phyloP scores from a whole-genome alignment of 1,140 invertebrate species.

The Drosophila orosa region DNA sequence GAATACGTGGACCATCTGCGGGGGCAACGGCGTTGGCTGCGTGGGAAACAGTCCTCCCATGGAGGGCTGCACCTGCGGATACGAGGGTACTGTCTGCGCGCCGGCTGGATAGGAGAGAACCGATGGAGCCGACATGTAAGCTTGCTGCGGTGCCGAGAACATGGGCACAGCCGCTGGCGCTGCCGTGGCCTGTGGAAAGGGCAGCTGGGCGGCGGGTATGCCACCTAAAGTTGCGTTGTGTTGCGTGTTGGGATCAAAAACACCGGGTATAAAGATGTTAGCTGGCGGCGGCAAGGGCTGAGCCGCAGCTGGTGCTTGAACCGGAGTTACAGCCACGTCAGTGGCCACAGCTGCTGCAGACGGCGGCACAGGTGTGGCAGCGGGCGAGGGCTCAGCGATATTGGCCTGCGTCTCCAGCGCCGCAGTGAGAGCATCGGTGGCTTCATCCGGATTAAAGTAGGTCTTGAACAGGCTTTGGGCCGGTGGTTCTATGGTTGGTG shows the following conservation, averaged over 20 bases:
- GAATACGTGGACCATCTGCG: constrained; percentile 75
- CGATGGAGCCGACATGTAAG: constrained; percentile 77
- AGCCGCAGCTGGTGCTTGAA: constrained; percentile 22
- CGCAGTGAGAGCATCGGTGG: constrained; percentile 62
- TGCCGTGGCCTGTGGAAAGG: constrained; percentile 71
- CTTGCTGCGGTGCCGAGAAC: constrained; percentile 60
- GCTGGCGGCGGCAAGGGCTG: constrained; percentile 55
- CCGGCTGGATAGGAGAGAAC: constrained; percentile 72
- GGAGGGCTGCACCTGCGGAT: constrained; percentile 80
- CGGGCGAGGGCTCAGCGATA: constrained; percentile 17
- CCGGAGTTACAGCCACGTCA: constrained; percentile 5
- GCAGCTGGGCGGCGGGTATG: constrained; percentile 67
- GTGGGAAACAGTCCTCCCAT: constrained; percentile 77
- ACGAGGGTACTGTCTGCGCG: constrained; percentile 76
- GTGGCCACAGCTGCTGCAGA: neutral
- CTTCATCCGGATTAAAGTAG: constrained; percentile 79
- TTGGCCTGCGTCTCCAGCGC: constrained; percentile 58
- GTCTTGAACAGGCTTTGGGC: constrained; percentile 78
- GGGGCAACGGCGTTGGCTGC: constrained; percentile 75
- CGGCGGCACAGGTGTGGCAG: neutral
- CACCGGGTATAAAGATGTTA: constrained; percentile 69
- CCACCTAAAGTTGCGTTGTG: constrained; percentile 48
- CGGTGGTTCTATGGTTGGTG: constrained; percentile 64
- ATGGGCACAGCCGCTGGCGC: constrained; percentile 42
- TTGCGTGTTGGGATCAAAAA: constrained; percentile 56